Conservation (phyloP, 2,888 invertebrate species). For the Cantharis lateralis region DNA sequence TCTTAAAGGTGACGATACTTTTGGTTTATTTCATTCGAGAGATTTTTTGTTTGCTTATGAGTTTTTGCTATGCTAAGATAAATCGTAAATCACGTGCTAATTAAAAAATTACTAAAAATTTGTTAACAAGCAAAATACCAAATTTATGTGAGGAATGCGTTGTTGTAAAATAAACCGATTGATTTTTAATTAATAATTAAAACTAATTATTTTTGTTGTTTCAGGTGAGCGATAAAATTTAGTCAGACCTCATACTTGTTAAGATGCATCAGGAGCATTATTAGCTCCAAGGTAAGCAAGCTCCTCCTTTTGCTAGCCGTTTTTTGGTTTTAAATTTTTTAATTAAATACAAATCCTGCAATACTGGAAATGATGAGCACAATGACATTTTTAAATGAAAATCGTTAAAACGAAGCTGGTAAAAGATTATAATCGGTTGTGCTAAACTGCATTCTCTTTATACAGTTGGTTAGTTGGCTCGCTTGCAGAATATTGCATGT, state of each 20-base stretch:
- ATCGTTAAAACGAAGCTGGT: constrained; percentile 4
- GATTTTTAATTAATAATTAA: neutral
- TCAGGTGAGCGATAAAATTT: neutral
- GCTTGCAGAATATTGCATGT: constrained; percentile 36
- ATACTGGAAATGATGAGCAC: neutral
- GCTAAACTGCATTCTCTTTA: constrained; percentile 13
- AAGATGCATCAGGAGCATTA: neutral
- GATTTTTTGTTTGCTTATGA: neutral
- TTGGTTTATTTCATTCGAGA: neutral
- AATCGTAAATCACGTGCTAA: neutral
- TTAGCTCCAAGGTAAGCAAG: neutral
- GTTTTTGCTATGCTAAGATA: neutral
- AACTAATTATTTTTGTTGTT: neutral
- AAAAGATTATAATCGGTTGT: constrained; percentile 15
- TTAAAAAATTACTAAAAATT: neutral
- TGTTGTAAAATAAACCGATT: neutral
- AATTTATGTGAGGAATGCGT: neutral
- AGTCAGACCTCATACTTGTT: neutral
- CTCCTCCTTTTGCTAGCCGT: neutral
- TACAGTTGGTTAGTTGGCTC: constrained; percentile 26
- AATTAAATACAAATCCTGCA: neutral
- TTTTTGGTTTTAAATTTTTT: neutral
- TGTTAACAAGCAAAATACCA: neutral
- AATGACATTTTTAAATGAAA: neutral
- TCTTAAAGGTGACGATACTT: neutral